phyloP scores from a whole-genome alignment of 2,113 vertebrate genomes.

The Chinchilla lanigera region DNA sequence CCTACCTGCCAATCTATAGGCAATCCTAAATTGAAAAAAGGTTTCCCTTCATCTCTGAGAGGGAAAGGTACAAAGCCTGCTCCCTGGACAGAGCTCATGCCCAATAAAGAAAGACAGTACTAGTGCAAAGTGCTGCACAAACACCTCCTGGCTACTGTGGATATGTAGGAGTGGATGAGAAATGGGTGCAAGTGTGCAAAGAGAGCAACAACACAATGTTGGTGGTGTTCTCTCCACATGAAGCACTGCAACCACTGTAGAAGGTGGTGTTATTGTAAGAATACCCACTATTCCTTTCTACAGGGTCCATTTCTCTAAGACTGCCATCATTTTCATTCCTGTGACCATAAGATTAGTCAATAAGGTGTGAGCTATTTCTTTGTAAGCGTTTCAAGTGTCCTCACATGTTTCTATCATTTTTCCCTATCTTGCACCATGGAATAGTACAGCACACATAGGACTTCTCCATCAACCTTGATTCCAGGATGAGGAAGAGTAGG shows the following conservation, averaged over 20 bases:
- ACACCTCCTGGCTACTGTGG: background rate
- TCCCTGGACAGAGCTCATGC: background rate
- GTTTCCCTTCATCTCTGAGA: background rate
- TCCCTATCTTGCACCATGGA: background rate
- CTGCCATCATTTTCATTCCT: background rate
- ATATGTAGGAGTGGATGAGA: background rate
- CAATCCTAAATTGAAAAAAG: background rate
- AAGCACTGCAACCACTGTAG: background rate
- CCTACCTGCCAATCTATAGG: background rate
- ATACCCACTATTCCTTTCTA: background rate
- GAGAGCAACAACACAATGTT: accelerated
- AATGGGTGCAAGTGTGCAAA: background rate
- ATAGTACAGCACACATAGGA: too few relatives aligned
- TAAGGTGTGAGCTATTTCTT: background rate
- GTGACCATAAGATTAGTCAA: background rate
- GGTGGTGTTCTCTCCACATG: background rate
- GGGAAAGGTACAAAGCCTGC: background rate
- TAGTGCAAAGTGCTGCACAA: background rate
- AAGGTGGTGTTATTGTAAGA: background rate
- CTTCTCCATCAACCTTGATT: background rate
- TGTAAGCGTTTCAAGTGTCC: background rate
- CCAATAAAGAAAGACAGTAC: background rate
- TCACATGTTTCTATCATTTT: accelerated
- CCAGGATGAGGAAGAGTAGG: background rate
- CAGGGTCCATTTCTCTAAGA: background rate